Conservation (phyloP, 2,888 invertebrate genomes). For the Anorthoa munda region DNA sequence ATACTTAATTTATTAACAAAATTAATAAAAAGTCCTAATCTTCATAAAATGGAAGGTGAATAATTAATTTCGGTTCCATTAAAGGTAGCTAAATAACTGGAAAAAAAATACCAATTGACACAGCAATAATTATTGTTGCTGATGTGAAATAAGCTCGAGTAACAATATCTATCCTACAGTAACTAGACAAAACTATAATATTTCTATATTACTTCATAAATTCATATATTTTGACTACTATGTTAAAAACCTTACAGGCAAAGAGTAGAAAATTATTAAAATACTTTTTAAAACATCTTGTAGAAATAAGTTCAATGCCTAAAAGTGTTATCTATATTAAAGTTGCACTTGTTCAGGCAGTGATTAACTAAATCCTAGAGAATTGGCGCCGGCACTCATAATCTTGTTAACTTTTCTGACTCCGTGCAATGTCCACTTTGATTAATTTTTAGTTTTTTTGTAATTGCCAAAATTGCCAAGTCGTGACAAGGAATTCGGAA, state of each 20-base stretch:
- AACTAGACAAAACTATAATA: slow-evolving; percentile 43
- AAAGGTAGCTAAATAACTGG: slow-evolving; percentile 94
- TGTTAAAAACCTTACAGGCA: background rate
- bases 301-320: background rate
- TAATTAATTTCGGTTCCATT: slow-evolving; percentile 92
- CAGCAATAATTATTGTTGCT: slow-evolving; percentile 96
- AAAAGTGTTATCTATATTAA: background rate
- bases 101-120: slow-evolving; percentile 96
- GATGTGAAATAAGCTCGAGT: slow-evolving; percentile 96
- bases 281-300: background rate
- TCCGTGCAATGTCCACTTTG: background rate
- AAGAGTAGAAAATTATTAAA: background rate
- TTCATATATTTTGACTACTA: background rate
- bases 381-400: background rate
- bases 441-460: too few species aligned
- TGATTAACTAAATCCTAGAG: background rate
- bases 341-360: background rate
- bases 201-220: background rate
- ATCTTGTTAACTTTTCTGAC: slow-evolving; percentile 14
- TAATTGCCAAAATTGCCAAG: background rate
- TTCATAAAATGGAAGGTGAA: slow-evolving; percentile 86
- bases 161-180: slow-evolving; percentile 96
- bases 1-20: too few species aligned
- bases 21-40: too few species aligned
- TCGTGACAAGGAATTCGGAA: background rate